Evolutionary conservation across 2,888 invertebrate species (phyloP).

Genomic region (Orchesellides sinensis): DNA sequence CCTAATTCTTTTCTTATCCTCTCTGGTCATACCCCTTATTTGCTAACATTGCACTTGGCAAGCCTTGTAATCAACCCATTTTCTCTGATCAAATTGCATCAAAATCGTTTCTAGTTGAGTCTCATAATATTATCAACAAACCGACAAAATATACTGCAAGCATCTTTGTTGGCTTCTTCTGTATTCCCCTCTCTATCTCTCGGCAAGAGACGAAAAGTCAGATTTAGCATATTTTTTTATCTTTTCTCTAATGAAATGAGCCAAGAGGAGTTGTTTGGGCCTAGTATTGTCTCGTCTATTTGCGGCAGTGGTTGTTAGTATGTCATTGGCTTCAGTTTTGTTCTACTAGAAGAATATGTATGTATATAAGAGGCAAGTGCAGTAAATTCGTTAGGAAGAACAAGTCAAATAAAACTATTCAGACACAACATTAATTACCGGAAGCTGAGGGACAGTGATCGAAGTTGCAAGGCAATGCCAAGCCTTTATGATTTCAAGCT

Average conservation of each 20-base stretch:
- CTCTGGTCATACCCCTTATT: not conserved
- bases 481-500: not conserved
- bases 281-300: not conserved
- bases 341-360: too few species aligned
- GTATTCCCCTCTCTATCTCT: too few species aligned
- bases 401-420: constrained; percentile 45
- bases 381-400: constrained; percentile 15
- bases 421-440: constrained; percentile 57
- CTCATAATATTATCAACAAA: too few species aligned
- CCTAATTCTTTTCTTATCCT: not conserved
- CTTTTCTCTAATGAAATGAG: too few species aligned
- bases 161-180: too few species aligned
- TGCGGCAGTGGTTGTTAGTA: constrained; percentile 24
- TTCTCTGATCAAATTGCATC: constrained; percentile 28
- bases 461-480: too few species aligned
- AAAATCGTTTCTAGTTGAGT: too few species aligned
- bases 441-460: constrained; percentile 33
- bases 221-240: too few species aligned
- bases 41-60: constrained; percentile 42
- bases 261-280: not conserved
- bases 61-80: constrained; percentile 3
- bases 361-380: too few species aligned
- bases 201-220: too few species aligned
- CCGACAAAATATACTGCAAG: too few species aligned
- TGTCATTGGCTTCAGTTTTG: too few species aligned